Conservation (phyloP, 1,140 invertebrate genomes). For the Tetramorium simillimum region DNA sequence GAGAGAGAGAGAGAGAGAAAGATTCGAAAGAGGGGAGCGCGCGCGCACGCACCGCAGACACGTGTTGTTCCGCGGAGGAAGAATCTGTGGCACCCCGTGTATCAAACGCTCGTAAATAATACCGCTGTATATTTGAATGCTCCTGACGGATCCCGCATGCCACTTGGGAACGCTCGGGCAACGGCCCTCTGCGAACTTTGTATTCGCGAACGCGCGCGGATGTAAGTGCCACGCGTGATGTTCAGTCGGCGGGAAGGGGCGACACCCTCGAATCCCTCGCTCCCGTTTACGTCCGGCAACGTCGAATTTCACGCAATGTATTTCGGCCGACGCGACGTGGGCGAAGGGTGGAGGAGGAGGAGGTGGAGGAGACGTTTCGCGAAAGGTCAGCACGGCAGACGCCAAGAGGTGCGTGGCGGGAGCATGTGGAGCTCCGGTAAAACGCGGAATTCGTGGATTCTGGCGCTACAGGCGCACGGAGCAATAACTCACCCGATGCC, state of each 20-base stretch:
- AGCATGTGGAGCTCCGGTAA: background rate
- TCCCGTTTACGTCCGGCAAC: conserved; percentile 68
- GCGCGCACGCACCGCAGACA: conserved; percentile 39
- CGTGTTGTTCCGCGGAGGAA: conserved; percentile 67
- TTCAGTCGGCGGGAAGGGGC: background rate
- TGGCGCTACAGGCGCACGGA: conserved; percentile 31
- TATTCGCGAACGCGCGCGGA: background rate
- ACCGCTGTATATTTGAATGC: conserved; percentile 83
- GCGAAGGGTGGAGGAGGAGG: too few relatives aligned
- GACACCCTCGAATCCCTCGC: conserved; percentile 35
- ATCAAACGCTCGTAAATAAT: conserved; percentile 82
- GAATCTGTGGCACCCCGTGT: conserved; percentile 71
- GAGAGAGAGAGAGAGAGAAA: too few relatives aligned
- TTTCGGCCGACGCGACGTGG: background rate
- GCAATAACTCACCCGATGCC: conserved; percentile 67
- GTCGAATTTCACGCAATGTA: conserved; percentile 73
- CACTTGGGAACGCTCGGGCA: conserved; percentile 72
- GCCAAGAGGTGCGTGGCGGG: background rate
- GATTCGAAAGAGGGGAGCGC: background rate
- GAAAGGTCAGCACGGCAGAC: background rate
- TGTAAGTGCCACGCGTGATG: conserved; percentile 4
- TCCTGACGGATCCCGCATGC: conserved; percentile 82
- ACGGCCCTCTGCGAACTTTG: conserved; percentile 32
- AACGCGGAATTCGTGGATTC: conserved; percentile 66
- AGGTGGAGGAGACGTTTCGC: background rate